Percentiles rank a stretch among this genome's conserved stretches.
These are phyloP conservation scores for Platycheirus rosarum DNA, from an alignment of 2,888 invertebrate genomes.

Conservation along the genomic window DNA sequence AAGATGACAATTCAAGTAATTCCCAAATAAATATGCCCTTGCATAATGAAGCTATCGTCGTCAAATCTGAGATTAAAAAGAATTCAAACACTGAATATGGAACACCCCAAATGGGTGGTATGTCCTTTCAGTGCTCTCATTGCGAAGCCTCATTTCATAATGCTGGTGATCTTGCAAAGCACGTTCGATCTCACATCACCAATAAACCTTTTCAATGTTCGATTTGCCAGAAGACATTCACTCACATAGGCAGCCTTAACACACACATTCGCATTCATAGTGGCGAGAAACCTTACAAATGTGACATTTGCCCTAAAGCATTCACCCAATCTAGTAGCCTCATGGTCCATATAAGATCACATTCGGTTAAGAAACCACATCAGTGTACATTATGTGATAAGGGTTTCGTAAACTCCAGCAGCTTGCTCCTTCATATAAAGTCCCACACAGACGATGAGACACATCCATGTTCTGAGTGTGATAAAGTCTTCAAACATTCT, in stretches of 20 bases:
- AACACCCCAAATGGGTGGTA: constrained; percentile 31
- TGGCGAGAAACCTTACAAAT: constrained; percentile 82
- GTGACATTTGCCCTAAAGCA: constrained; percentile 82
- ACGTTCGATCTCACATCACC: constrained; percentile 82
- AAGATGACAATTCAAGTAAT: constrained; percentile 56
- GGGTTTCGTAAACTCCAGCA: constrained; percentile 81
- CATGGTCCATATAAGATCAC: constrained; percentile 82
- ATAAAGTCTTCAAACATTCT: constrained; percentile 82
- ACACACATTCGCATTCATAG: constrained; percentile 82
- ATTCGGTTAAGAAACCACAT: constrained; percentile 81
- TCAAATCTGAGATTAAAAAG: constrained; percentile 77
- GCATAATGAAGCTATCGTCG: constrained; percentile 39
- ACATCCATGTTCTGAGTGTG: constrained; percentile 80
- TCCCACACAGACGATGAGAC: constrained; percentile 80
- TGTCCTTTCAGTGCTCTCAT: constrained; percentile 80
- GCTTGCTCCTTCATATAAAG: constrained; percentile 80
- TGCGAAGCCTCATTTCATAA: constrained; percentile 82
- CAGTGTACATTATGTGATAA: constrained; percentile 82
- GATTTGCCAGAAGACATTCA: constrained; percentile 82
- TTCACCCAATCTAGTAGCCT: constrained; percentile 82
- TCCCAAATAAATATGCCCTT: constrained; percentile 33
- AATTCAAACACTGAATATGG: constrained; percentile 18
- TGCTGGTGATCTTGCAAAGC: constrained; percentile 82
- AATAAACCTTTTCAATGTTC: constrained; percentile 82
- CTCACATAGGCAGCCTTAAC: constrained; percentile 82